Base-by-base conservation (phyloP, 2,888 invertebrate genomes). In the Colletes collaris region DNA sequence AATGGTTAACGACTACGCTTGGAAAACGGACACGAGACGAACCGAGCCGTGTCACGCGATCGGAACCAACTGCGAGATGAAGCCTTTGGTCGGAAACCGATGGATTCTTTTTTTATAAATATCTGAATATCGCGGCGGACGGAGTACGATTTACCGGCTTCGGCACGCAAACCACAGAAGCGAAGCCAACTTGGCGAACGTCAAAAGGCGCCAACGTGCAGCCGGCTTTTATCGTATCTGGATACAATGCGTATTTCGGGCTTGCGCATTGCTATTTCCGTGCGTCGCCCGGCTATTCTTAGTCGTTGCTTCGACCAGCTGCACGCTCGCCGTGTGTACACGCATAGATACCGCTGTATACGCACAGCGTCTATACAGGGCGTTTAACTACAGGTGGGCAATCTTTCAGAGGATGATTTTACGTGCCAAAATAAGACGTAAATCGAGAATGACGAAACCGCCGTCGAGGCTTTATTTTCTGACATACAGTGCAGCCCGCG, bases 141-240 rank as follows among this genome's bases (percentile, higher is more conserved):
- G 49, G 27, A 2, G 16, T 27, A 8, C 49, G 13, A 27, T 46
- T 49, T 49, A 49, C 55, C 55, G 44, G 8, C 49, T 35, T n/a
- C 6, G 40, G 8, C 10, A 6, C 8, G 40, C 35, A 37, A 11
- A 19, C 27, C 19, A 58, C 35, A 19, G 4, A 19, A 16, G 56
- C 52, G 66, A 56, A 66, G 5, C 19, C 27, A 49, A 52, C 59
- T 65, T 60, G 64, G 35, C 62, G 40, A 76, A 65, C 76, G 69
- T 69, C 46, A 71, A 65, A 60, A 56, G 40, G 35, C 66, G 53
- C 67, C 60, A 64, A 64, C 71, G 55, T 68, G 71, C 81, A 81
- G 69, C 74, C 86, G 76, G 80, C 76, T 80, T 84, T 76, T 77
- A 83, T 81, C 83, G 80, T 86, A 82, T 76, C 65, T 80, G 82